Evolutionary conservation across 2,797 vertebrate genomes (phyloP).

Genomic region (Eospalax fontanierii): DNA sequence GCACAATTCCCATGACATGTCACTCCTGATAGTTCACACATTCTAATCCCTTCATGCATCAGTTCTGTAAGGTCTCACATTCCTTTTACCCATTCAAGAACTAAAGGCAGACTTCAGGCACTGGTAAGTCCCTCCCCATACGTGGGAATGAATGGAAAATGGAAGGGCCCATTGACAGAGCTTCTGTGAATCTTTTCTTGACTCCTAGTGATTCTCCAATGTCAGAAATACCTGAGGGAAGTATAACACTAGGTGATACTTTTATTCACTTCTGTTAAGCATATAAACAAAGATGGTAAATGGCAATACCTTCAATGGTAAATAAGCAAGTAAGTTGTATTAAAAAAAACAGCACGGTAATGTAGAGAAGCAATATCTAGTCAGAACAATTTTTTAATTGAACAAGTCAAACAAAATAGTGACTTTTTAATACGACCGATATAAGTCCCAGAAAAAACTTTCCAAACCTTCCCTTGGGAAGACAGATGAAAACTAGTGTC

Average conservation of each 20-base stretch:
- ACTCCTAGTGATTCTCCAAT: conserved; percentile 41
- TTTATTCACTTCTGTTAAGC: neutral
- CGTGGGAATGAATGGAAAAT: conserved; percentile 59
- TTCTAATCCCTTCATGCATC: conserved; percentile 72
- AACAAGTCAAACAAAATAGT: conserved; percentile 65
- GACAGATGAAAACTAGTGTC: neutral
- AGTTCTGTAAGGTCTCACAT: conserved; percentile 69
- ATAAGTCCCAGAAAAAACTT: neutral
- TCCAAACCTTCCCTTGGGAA: conserved; percentile 8
- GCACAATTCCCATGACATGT: conserved; percentile 75
- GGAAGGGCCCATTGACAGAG: conserved; percentile 6
- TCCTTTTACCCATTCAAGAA: conserved; percentile 61
- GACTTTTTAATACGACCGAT: conserved; percentile 58
- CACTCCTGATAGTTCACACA: conserved; percentile 72
- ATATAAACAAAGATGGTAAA: conserved; percentile 4
- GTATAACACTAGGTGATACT: neutral
- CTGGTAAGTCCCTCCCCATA: conserved; percentile 24
- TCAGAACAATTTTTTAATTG: neutral
- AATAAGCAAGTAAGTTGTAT: neutral
- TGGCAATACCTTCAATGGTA: neutral
- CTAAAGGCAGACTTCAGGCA: conserved; percentile 55
- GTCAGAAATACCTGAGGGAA: neutral
- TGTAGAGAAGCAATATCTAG: neutral
- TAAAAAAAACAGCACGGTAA: conserved; percentile 13
- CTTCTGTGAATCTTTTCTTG: conserved; percentile 37